Conservation (phyloP, 2,113 vertebrate species). For the Athene cunicularia region DNA sequence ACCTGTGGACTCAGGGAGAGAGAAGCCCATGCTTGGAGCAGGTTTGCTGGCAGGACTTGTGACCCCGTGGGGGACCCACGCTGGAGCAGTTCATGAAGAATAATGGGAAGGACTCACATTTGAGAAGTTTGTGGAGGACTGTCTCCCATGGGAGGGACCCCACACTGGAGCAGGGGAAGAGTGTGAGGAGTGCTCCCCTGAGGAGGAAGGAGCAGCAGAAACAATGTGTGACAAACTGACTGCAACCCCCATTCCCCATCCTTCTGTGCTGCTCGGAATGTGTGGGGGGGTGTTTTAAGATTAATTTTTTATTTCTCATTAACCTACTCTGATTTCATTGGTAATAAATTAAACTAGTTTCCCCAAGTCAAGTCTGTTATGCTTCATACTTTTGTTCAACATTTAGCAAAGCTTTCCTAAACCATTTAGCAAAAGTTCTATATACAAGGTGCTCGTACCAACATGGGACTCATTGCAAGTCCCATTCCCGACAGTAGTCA, state of each 20-base stretch:
- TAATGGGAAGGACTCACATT: too few relatives aligned
- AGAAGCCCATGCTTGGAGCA: neutral
- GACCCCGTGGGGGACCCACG: too few relatives aligned
- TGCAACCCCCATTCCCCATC: neutral
- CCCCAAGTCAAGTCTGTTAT: neutral
- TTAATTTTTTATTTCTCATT: neutral
- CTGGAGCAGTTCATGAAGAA: neutral
- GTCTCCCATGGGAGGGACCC: too few relatives aligned
- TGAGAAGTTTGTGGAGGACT: too few relatives aligned
- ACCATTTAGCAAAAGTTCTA: neutral
- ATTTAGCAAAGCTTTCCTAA: neutral
- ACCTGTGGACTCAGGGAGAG: too few relatives aligned
- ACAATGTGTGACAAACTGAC: neutral
- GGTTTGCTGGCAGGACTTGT: neutral
- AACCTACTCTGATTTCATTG: neutral
- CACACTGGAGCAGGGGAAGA: rapidly evolving
- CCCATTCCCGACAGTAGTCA: neutral
- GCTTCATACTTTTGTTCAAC: neutral
- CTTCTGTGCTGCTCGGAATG: too few relatives aligned
- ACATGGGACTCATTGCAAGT: rapidly evolving
- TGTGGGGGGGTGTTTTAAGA: neutral
- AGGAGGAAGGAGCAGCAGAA: neutral
- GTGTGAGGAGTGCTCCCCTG: neutral
- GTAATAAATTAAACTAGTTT: neutral
- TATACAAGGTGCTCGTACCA: neutral